Evolutionary conservation across 2,797 vertebrate genomes (phyloP).

Genomic region (Heliangelus exortis): DNA sequence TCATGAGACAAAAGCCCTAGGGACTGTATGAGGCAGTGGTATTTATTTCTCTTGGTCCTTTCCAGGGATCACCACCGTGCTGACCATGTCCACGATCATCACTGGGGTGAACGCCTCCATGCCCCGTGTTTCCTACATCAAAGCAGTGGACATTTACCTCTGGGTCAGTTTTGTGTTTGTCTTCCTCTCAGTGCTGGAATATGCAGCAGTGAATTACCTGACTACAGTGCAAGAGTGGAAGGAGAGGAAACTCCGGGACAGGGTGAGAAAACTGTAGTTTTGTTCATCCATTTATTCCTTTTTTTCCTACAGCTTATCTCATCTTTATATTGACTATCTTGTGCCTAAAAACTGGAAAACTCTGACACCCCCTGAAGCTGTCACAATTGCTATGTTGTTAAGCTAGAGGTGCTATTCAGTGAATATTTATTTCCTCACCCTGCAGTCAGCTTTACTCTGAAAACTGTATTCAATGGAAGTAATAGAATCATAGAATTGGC

Average conservation of each 20-base stretch:
- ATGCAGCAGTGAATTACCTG: slow-evolving; percentile 91
- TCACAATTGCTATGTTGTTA: background rate
- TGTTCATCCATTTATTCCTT: background rate
- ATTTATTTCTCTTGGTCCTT: background rate
- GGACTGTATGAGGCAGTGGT: background rate
- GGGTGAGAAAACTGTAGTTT: slow-evolving; percentile 28
- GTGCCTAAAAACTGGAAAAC: background rate
- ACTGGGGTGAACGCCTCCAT: slow-evolving; percentile 94
- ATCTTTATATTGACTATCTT: background rate
- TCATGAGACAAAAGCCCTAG: background rate
- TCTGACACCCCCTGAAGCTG: background rate
- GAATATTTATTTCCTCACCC: background rate
- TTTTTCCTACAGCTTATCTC: background rate
- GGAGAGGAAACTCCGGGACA: slow-evolving; percentile 83
- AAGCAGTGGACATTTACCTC: slow-evolving; percentile 94
- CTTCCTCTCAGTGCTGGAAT: slow-evolving; percentile 91
- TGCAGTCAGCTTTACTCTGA: background rate
- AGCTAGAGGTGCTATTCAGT: background rate
- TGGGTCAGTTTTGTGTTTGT: slow-evolving; percentile 97
- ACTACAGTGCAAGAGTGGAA: slow-evolving; percentile 88
- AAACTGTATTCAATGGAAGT: background rate
- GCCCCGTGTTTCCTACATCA: slow-evolving; percentile 95
- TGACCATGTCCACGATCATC: slow-evolving; percentile 96
- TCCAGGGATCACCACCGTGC: slow-evolving; percentile 88
- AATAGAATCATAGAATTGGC: too few species aligned